These are phyloP conservation scores for Lycophotia porphyrea DNA, from an alignment of 2,888 invertebrate genomes.

Conservation along the genomic window DNA sequence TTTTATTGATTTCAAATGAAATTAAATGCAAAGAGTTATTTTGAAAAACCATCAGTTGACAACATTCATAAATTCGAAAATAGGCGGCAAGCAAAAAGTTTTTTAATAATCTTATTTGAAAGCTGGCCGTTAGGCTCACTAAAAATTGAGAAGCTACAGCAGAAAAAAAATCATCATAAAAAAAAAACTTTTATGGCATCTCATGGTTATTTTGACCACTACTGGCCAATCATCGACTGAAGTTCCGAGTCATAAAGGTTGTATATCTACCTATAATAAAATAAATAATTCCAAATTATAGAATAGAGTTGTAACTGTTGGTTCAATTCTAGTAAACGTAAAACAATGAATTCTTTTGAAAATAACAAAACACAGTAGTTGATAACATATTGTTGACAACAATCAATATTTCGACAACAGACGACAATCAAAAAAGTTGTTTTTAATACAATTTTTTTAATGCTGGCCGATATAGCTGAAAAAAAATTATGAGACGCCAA, in stretches of 20 bases:
- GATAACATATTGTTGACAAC: background rate
- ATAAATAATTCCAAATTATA: no score
- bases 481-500: background rate
- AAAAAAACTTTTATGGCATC: constrained; percentile 5
- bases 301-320: background rate
- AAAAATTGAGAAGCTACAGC: background rate
- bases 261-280: background rate
- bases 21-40: background rate
- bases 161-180: background rate
- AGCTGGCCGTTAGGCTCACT: background rate
- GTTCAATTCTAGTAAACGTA: background rate
- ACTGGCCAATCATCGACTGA: background rate
- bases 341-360: background rate
- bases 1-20: background rate
- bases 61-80: background rate
- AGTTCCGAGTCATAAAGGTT: background rate
- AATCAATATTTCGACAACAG: background rate
- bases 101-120: background rate
- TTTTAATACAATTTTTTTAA: background rate
- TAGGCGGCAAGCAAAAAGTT: background rate
- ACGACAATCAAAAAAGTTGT: background rate
- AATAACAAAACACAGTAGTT: background rate
- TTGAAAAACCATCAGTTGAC: background rate
- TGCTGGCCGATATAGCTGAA: background rate
- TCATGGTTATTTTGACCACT: background rate